Conservation (phyloP, 2,797 vertebrate genomes). For the Moxostoma hubbsi region DNA sequence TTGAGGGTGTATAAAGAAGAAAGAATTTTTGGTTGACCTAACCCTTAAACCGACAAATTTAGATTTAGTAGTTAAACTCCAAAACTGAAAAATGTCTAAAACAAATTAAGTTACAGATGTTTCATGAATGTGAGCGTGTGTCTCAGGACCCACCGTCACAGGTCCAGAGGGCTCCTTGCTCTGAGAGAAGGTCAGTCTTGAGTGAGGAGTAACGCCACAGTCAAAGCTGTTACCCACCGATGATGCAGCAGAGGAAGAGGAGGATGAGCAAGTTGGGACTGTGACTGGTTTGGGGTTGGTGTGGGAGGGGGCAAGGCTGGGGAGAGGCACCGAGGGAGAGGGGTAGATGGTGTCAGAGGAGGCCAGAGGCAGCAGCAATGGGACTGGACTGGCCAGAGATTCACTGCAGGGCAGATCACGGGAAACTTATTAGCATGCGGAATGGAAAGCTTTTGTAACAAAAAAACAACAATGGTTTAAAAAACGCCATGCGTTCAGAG, state of each 20-base stretch:
- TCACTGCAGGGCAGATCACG: slow-evolving; percentile 75
- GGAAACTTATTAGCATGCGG: slow-evolving; percentile 35
- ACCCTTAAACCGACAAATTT: too few relatives aligned
- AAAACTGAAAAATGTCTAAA: too few relatives aligned
- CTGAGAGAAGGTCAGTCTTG: slow-evolving; percentile 79
- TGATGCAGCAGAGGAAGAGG: slow-evolving; percentile 71
- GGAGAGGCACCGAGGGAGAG: slow-evolving; percentile 80
- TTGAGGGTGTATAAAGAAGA: too few relatives aligned
- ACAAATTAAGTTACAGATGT: too few relatives aligned
- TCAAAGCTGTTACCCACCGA: slow-evolving; percentile 84
- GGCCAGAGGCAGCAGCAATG: slow-evolving; percentile 84
- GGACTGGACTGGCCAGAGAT: slow-evolving; percentile 84
- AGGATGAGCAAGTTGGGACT: slow-evolving; percentile 68
- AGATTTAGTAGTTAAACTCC: too few relatives aligned
- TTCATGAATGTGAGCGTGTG: neutral
- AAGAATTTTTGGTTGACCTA: too few relatives aligned
- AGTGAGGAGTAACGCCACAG: slow-evolving; percentile 82
- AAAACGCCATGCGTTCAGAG: slow-evolving; percentile 29
- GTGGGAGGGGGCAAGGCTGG: slow-evolving; percentile 78
- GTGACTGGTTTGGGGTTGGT: slow-evolving; percentile 65
- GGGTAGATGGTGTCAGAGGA: slow-evolving; percentile 87
- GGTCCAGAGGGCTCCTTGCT: slow-evolving; percentile 80
- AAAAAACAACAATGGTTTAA: slow-evolving; percentile 4
- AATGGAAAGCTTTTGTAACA: slow-evolving; percentile 8
- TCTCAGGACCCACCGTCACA: slow-evolving; percentile 78